Percentiles rank a stretch among this genome's conserved stretches.
Evolutionary conservation across 2,113 vertebrate species (phyloP).

Genomic region (Larimichthys polyactis): DNA sequence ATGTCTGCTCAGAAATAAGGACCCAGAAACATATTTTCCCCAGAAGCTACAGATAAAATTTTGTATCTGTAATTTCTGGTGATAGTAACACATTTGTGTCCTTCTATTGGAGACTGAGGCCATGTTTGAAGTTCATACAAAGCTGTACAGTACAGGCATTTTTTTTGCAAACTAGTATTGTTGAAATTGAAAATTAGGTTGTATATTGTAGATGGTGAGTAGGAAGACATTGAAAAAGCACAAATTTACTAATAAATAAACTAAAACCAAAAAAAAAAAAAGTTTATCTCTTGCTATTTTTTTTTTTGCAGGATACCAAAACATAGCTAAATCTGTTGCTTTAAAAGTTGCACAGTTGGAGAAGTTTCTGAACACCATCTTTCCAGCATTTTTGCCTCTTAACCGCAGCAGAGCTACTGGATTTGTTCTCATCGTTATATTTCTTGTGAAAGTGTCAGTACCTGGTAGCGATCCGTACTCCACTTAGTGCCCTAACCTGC

Average conservation of each 20-base stretch:
- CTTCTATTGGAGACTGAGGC: neutral
- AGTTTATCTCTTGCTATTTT: no score
- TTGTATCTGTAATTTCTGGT: neutral
- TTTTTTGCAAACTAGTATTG: neutral
- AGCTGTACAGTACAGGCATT: neutral
- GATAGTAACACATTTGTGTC: neutral
- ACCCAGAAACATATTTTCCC: neutral
- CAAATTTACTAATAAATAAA: neutral
- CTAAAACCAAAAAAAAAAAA: neutral
- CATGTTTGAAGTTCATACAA: neutral
- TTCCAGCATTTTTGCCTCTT: neutral
- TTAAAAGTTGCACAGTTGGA: no score
- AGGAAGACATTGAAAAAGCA: neutral
- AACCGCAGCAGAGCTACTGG: neutral
- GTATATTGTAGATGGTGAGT: neutral
- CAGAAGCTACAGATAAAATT: neutral
- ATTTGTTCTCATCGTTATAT: neutral
- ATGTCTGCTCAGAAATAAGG: constrained; percentile 1
- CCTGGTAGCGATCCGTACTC: constrained; percentile 54
- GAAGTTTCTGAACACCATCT: neutral
- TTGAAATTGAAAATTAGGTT: neutral
- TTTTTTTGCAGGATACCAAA: no score
- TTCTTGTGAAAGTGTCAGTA: constrained; percentile 27
- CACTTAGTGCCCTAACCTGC: constrained; percentile 46
- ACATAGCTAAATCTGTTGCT: no score